Conservation (phyloP, 2,113 vertebrate species). For the Sigmodon hispidus region DNA sequence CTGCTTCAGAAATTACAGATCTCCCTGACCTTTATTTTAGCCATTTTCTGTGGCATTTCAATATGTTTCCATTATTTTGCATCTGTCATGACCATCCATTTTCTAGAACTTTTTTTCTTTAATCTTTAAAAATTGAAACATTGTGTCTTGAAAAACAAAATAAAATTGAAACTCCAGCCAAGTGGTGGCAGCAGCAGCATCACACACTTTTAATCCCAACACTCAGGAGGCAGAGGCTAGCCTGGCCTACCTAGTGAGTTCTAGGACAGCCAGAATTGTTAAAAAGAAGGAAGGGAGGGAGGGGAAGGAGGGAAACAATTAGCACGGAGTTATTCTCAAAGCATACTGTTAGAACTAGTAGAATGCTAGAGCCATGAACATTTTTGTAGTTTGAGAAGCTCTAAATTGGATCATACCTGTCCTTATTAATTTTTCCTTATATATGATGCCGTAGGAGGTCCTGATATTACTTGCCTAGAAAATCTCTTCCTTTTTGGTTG, state of each 20-base stretch:
- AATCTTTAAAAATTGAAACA: conserved; percentile 27
- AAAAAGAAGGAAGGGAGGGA: neutral
- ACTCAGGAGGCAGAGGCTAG: no score
- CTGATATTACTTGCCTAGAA: conserved; percentile 16
- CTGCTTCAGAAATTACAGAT: neutral
- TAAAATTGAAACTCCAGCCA: neutral
- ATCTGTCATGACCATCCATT: neutral
- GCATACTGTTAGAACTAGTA: conserved; percentile 7
- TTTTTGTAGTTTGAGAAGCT: neutral
- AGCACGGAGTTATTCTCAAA: conserved; percentile 9
- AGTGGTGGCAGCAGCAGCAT: no score
- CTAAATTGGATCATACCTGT: neutral
- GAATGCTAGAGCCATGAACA: neutral
- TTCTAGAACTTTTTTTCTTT: neutral
- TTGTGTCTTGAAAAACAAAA: no score
- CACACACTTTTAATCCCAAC: no score
- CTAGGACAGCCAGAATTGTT: neutral
- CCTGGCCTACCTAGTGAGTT: no score
- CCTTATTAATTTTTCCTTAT: neutral
- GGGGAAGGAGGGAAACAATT: no score
- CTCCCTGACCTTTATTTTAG: neutral
- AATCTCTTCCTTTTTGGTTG: neutral
- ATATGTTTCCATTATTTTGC: neutral
- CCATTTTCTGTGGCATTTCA: conserved; percentile 14
- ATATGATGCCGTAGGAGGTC: neutral